Evolutionary conservation across 2,113 vertebrate genomes (phyloP).

Genomic region (cattle (Bos taurus)): DNA sequence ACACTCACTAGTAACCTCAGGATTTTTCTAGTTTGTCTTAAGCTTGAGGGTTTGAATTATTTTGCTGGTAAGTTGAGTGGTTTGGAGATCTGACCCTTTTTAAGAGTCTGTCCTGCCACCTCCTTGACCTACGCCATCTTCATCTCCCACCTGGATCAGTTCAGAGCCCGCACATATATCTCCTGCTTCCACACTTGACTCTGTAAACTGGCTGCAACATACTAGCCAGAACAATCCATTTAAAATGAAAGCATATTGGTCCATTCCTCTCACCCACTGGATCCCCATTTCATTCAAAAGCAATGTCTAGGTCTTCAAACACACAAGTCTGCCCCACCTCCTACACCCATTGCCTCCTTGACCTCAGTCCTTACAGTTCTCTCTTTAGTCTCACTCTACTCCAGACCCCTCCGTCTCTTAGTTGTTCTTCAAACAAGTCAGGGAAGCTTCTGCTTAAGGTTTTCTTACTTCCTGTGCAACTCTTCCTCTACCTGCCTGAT

Average conservation of each 20-base stretch:
- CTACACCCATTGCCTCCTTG: not conserved
- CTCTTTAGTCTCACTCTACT: not conserved
- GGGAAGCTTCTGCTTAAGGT: not conserved
- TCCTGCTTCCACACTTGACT: not conserved
- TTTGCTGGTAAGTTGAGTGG: not conserved
- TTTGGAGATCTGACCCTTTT: not conserved
- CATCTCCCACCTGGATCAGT: not conserved
- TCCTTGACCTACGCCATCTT: not conserved
- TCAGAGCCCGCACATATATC: accelerated
- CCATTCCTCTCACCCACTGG: too few species aligned
- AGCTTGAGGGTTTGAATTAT: not conserved
- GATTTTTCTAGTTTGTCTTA: not conserved
- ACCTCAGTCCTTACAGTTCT: not conserved
- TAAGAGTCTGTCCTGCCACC: accelerated
- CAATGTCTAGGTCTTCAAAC: not conserved
- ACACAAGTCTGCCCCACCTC: not conserved
- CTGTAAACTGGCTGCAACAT: not conserved
- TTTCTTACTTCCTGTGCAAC: not conserved
- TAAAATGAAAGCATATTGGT: not conserved
- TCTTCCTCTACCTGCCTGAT: not conserved
- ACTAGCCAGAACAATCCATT: not conserved
- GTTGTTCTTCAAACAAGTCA: not conserved
- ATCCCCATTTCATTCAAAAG: not conserved
- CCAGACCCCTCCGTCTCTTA: not conserved
- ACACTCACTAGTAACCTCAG: not conserved